Base-by-base conservation (phyloP, 2,888 invertebrate genomes). In the Caenorhabditis doughertyi region DNA sequence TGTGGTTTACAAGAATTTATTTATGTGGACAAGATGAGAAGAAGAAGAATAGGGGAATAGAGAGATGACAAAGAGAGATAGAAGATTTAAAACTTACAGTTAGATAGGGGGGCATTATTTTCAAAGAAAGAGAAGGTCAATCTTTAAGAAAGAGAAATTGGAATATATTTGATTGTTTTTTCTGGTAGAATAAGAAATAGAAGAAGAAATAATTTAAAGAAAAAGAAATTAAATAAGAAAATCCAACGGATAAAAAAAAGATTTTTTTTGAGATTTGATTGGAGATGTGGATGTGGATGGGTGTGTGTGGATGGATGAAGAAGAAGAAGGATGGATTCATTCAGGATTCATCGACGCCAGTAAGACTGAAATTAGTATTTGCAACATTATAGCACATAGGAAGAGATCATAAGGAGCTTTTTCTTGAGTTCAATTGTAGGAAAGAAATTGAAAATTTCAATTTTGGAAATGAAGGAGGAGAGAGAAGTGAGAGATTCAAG, bases 341-440 rank as follows among this genome's bases (percentile, higher is more conserved):
- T 39, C 53, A 42, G 35, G 72, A 58, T 51, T 88, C 86, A 74
- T 85, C 85, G 67, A 85, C 90, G 76, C 90, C 90, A 85, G 87
- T 85, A 83, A 89, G 85, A 86, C 90, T 90, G 85, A 85, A 90
- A 87, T 71, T 62, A 60, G 53, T 27, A n/a, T n/a, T n/a, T n/a
- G n/a, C n/a, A n/a, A n/a, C n/a, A n/a, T n/a, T n/a, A n/a, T n/a
- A n/a, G n/a, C n/a, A n/a, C n/a, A n/a, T n/a, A n/a, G n/a, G n/a
- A n/a, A 49, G 49, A 68, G 35, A 9, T 32, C 55, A 60, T 47
- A 23, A 39, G 16, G 39, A 3, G 39, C 11, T 4, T 39, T 39
- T 39, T 39, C 9, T 39, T 39, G n/a, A n/a, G n/a, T n/a, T n/a
- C n/a, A n/a, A n/a, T n/a, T n/a, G n/a, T n/a, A n/a, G n/a, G n/a